Evolutionary conservation across 2,888 invertebrate species (phyloP), one percentile per base, ranked within the genome.

Genomic region (Aphelenchoides bicaudatus): DNA sequence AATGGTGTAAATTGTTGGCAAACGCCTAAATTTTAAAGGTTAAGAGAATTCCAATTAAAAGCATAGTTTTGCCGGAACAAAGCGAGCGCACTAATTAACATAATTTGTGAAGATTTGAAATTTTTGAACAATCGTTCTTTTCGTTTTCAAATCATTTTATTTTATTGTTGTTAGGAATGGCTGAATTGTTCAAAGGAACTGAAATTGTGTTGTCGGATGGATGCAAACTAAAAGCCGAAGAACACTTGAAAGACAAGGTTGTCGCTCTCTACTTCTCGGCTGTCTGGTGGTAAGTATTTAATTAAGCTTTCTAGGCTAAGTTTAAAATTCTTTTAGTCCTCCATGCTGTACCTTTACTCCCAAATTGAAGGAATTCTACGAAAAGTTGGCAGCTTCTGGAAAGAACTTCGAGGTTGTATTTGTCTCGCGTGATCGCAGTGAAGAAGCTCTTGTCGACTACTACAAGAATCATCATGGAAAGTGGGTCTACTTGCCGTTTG

Each of bases 251-350:
- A 27, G 75, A 71, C 30, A 74, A 75, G 65, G 73, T 81, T 3
- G 73, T 82, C 6, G 83, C 81, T 2, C 70, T 83, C 19, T 83
- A 84, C 71, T 84, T 84, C 71, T 83, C 83, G 0, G 83, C 83
- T n/a, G 81, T 82, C 52, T 84, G 83, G 83, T 83, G 83, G 61
- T n/a, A 13, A 10, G 13, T 49, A 13, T n/a, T n/a, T n/a, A n/a
- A n/a, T n/a, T n/a, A n/a, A n/a, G n/a, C n/a, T 51, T 49, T 25
- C 46, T 25, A 49, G 10, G 10, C 13, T 16, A 37, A 39, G 29
- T 49, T n/a, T 13, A 49, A 34, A 34, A 39, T 56, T n/a, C 16
- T 52, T 52, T 50, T n/a, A 58, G 70, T 57, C 76, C 76, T 0
- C 74, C 75, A 1, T 76, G 76, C 59, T 71, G 75, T 30, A 67